These are phyloP conservation scores for Trypoxylon attenuatum DNA, from an alignment of 2,888 invertebrate species.

Conservation along the genomic window DNA sequence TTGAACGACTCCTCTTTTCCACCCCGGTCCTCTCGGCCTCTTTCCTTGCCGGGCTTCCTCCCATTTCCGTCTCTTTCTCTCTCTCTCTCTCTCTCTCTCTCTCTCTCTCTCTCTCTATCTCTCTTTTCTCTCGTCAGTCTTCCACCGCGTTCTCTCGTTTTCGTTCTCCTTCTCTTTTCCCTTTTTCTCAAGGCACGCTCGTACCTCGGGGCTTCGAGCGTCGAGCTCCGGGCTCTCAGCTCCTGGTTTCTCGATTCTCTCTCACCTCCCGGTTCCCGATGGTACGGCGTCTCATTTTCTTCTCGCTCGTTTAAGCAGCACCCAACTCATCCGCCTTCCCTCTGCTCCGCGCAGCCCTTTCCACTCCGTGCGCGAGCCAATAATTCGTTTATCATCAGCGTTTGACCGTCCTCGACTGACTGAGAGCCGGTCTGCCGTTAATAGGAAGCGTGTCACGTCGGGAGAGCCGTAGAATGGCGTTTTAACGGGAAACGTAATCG, in stretches of 20 bases:
- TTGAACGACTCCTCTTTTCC: slow-evolving; percentile 61
- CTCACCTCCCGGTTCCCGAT: too few species aligned
- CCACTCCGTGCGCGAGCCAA: slow-evolving; percentile 2
- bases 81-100: not conserved
- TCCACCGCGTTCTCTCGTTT: too few species aligned
- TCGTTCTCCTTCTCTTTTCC: too few species aligned
- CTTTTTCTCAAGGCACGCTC: too few species aligned
- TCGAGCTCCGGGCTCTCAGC: too few species aligned
- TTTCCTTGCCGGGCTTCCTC: slow-evolving; percentile 17
- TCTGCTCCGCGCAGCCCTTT: too few species aligned
- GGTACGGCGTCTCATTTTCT: slow-evolving; percentile 42
- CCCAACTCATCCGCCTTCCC: too few species aligned
- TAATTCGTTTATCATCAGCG: slow-evolving; percentile 50
- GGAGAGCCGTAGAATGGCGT: slow-evolving; percentile 3
- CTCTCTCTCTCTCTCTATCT: slow-evolving; percentile 6
- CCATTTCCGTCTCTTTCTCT: slow-evolving; percentile 8
- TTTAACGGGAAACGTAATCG: slow-evolving; percentile 16
- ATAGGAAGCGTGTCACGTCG: slow-evolving; percentile 20
- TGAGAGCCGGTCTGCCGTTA: slow-evolving; percentile 28
- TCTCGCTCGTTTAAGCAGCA: slow-evolving; percentile 42
- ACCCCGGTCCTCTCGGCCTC: slow-evolving; percentile 19
- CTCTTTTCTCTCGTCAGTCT: slow-evolving; percentile 7
- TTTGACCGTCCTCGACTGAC: slow-evolving; percentile 24
- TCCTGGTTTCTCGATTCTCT: too few species aligned
- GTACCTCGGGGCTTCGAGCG: too few species aligned